Evolutionary conservation across 2,797 vertebrate genomes (phyloP).

Genomic region (Buphagus erythrorhynchus): DNA sequence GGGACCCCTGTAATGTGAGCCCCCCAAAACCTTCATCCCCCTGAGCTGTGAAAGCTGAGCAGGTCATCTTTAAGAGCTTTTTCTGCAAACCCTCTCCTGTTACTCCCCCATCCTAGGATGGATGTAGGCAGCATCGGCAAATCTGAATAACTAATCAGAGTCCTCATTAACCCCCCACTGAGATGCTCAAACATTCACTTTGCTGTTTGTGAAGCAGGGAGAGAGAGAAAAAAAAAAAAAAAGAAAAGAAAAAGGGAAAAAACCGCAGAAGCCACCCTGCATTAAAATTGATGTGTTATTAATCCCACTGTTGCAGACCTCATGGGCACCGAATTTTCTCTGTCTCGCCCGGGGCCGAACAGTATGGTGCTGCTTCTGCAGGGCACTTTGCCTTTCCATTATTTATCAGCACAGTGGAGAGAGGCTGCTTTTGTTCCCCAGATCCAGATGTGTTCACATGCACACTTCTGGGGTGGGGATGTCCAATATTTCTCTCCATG

Average conservation of each 20-base stretch:
- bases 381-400: constrained; percentile 59
- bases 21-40: not conserved
- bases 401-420: constrained; percentile 18
- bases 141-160: constrained; percentile 92
- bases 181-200: constrained; percentile 87
- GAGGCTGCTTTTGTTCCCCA: not conserved
- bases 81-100: not conserved
- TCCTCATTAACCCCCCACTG: constrained; percentile 91
- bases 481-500: accelerated
- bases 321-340: constrained; percentile 23
- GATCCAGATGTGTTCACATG: not conserved
- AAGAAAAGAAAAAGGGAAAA: not conserved
- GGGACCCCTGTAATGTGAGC: accelerated
- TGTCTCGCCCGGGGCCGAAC: constrained; percentile 41
- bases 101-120: constrained; percentile 57
- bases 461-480: accelerated
- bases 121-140: constrained; percentile 75
- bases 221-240: constrained; percentile 20
- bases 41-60: not conserved
- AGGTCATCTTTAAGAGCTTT: not conserved
- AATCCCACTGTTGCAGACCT: constrained; percentile 74
- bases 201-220: constrained; percentile 82
- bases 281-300: constrained; percentile 83
- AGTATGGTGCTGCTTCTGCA: constrained; percentile 32
- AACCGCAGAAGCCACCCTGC: not conserved